These are phyloP conservation scores for Tenthredo amoena DNA, from an alignment of 2,888 invertebrate species.

Conservation along the genomic window DNA sequence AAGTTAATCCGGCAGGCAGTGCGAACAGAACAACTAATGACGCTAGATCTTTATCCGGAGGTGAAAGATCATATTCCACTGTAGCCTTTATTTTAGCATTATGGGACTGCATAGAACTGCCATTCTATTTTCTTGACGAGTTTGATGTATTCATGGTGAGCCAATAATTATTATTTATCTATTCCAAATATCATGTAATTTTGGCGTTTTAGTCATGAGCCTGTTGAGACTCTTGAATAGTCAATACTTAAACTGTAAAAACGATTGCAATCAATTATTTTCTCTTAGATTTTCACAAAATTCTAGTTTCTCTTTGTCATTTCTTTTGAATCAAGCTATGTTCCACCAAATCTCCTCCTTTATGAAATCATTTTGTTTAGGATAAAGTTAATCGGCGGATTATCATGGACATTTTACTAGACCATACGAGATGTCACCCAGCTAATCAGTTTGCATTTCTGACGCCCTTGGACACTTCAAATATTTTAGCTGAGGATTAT, in stretches of 20 bases:
- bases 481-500: constrained; percentile 78
- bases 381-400: constrained; percentile 91
- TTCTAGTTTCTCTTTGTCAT: not conserved
- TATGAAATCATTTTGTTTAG: constrained; percentile 77
- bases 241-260: not conserved
- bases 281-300: not conserved
- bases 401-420: constrained; percentile 88
- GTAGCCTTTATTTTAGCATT: constrained; percentile 95
- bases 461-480: constrained; percentile 90
- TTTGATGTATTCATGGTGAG: constrained; percentile 97
- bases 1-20: constrained; percentile 81
- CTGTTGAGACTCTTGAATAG: not conserved
- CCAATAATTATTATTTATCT: constrained; percentile 37
- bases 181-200: not conserved
- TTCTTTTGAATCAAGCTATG: not conserved
- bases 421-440: constrained; percentile 85
- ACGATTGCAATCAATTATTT: not conserved
- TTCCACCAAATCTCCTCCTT: not conserved
- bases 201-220: not conserved
- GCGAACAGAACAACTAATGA: constrained; percentile 78
- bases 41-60: constrained; percentile 91
- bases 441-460: constrained; percentile 92
- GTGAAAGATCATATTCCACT: constrained; percentile 97
- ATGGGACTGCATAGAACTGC: constrained; percentile 95
- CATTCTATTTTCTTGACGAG: constrained; percentile 97